A percentile compares a stretch with the other conserved stretches of the same genome.
Conservation (phyloP, 2,113 vertebrate species). For the Nothoprocta pentlandii region DNA sequence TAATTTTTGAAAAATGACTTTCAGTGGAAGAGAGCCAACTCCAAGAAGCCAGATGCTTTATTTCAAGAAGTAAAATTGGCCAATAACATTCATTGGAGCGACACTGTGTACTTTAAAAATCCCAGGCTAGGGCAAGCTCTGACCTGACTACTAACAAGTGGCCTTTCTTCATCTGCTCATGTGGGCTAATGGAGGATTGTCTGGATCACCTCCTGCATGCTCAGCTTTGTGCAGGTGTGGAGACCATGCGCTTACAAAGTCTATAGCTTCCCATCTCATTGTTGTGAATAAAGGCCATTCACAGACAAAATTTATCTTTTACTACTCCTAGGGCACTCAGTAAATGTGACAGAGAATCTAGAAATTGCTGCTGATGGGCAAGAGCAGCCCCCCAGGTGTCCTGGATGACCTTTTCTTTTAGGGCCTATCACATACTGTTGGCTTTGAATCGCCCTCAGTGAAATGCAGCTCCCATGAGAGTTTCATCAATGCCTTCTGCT, state of each 20-base stretch:
- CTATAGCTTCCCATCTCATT: accelerated
- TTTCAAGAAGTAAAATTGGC: neutral
- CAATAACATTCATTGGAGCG: neutral
- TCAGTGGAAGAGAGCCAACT: neutral
- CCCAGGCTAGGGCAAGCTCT: neutral
- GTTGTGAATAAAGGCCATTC: neutral
- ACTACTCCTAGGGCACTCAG: neutral
- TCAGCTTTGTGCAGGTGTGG: neutral
- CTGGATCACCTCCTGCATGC: neutral
- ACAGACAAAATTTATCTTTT: neutral
- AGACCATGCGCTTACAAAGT: neutral
- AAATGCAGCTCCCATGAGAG: neutral
- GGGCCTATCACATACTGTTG: neutral
- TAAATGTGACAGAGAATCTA: neutral
- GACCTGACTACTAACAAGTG: neutral
- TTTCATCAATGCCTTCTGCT: neutral
- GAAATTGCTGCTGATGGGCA: neutral
- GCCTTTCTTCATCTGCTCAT: neutral
- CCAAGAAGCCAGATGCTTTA: neutral
- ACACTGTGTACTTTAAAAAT: neutral
- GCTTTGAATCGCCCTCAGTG: neutral
- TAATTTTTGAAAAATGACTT: neutral
- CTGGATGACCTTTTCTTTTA: neutral
- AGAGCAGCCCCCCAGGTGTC: neutral
- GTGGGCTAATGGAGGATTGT: accelerated